Evolutionary conservation across 2,888 invertebrate genomes (phyloP).

Genomic region (Dynastes maya): DNA sequence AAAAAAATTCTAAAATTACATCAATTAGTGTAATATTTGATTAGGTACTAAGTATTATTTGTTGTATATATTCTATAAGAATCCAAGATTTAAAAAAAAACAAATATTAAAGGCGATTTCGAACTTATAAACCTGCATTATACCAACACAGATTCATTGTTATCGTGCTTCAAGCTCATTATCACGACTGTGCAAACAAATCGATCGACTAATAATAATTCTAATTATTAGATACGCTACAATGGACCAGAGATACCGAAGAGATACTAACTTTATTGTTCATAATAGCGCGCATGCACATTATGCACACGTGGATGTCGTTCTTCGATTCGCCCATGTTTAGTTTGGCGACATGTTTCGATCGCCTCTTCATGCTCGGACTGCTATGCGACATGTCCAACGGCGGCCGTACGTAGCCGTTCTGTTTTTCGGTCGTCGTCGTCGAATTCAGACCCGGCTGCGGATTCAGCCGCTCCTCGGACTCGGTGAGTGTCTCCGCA

Average conservation of each 20-base stretch:
- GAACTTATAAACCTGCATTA: too few relatives aligned
- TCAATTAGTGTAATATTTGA: too few relatives aligned
- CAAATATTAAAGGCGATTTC: too few relatives aligned
- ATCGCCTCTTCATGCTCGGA: constrained; percentile 81
- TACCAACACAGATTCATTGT: too few relatives aligned
- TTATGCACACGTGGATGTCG: constrained; percentile 99
- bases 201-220: too few relatives aligned
- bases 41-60: too few relatives aligned
- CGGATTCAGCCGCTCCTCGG: constrained; percentile 82
- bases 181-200: too few relatives aligned
- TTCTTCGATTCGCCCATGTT: constrained; percentile 98
- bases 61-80: too few relatives aligned
- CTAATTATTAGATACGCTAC: too few relatives aligned
- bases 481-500: constrained; percentile 82
- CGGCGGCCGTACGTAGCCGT: constrained; percentile 60
- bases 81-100: too few relatives aligned
- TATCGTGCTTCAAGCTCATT: too few relatives aligned
- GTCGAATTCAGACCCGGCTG: constrained; percentile 55
- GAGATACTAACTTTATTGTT: constrained; percentile 88
- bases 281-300: constrained; percentile 99
- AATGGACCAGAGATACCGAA: background rate
- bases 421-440: constrained; percentile 56
- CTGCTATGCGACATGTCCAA: constrained; percentile 75
- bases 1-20: too few relatives aligned
- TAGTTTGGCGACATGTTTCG: constrained; percentile 88